Evolutionary conservation across 2,888 invertebrate genomes (phyloP).

Genomic region (Callimorpha dominula): DNA sequence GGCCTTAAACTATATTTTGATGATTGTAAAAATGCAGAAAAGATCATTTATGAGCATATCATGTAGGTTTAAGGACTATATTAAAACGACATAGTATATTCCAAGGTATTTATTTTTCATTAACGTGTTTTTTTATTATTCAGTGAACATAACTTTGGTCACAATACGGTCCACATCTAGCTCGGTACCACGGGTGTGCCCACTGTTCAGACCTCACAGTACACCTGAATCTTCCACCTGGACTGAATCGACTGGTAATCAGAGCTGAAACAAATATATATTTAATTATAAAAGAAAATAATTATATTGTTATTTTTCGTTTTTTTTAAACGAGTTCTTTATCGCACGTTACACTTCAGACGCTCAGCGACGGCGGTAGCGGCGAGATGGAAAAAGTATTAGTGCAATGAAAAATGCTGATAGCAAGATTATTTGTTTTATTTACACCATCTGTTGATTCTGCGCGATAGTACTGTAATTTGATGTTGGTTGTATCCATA

Average conservation of each 20-base stretch:
- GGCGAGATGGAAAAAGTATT: no score
- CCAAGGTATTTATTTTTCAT: not conserved
- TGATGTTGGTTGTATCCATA: no score
- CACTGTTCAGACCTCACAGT: constrained; percentile 4
- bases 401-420: no score
- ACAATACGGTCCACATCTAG: constrained; percentile 3
- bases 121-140: not conserved
- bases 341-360: no score
- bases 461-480: no score
- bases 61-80: not conserved
- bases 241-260: constrained; percentile 59
- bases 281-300: not conserved
- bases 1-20: no score
- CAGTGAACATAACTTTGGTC: constrained; percentile 8
- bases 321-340: no score
- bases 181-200: constrained; percentile 4
- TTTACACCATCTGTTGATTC: no score
- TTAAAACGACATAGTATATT: not conserved
- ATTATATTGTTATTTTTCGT: not conserved
- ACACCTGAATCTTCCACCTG: constrained; percentile 84
- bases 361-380: no score
- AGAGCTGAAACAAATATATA: constrained; percentile 63
- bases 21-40: not conserved
- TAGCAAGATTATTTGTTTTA: no score
- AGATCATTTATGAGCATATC: not conserved